Evolutionary conservation across 2,797 vertebrate species (phyloP), one percentile per base, ranked within the genome.

Genomic region (Benthosema pterotum): DNA sequence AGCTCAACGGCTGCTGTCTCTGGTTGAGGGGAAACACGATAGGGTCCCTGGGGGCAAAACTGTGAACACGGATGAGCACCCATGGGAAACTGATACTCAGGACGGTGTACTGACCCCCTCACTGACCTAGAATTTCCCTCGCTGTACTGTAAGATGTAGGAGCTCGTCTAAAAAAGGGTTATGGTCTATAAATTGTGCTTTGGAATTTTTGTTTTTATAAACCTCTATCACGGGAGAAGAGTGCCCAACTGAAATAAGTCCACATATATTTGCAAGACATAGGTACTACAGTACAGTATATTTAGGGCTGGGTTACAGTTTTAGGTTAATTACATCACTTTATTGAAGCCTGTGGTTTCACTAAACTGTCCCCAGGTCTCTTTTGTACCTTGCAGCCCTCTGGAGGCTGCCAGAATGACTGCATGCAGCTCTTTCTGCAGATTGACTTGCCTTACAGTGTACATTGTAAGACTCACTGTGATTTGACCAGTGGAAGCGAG

Each of bases 251-350:
- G 42, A 38, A 69, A 71, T 46, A 46, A 46, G 45, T 59, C 49
- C 50, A 62, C 48, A 76, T 73, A 60, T 38, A 38, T 9, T 38
- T 9, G 32, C 32, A 38, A 38, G 32, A 38, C 8, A 38, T 38
- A 11, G 8, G 32, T 38, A 38, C 32, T 9, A 18, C 6, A 15
- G 48, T 16, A 61, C 45, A 28, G 25, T 38, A 17, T 38, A 38
- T 38, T 9, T 11, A 50, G 25, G 9, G 32, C 32, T 38, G 32
- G 32, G 8, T 51, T 42, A 42, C 25, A 79, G 67, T 70, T 25
- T 59, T 38, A 73, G 80, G 71, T 78, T 74, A 50, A 70, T 2
- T 16, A 57, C 53, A 77, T 85, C 72, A 6, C 43, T 49, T 59
- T 38, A 45, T 43, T 3, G 66, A 72, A 52, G 55, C 38, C 14